phyloP scores from a whole-genome alignment of 2,113 vertebrate species.

The Progne subis region DNA sequence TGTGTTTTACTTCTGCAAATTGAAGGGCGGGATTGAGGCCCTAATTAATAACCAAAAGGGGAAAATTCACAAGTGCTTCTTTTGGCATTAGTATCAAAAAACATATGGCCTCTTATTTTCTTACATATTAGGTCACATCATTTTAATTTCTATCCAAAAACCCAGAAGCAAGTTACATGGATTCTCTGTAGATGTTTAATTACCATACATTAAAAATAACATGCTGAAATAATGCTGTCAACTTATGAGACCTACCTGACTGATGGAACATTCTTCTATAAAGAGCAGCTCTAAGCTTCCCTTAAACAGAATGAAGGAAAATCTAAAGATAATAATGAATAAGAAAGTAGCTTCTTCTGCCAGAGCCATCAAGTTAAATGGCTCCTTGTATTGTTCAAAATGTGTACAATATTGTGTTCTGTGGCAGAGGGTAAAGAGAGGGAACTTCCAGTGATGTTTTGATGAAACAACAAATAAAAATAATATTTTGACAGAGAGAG shows the following conservation, averaged over 20 bases:
- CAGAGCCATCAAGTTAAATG: slow-evolving; percentile 57
- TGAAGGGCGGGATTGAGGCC: neutral
- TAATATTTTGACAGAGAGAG: slow-evolving; percentile 65
- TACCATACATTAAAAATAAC: neutral
- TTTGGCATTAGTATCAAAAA: neutral
- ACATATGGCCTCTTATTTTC: neutral
- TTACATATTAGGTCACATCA: neutral
- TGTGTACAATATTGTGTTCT: slow-evolving; percentile 25
- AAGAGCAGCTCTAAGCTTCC: neutral
- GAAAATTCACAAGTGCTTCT: neutral
- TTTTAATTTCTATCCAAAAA: neutral
- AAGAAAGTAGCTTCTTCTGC: slow-evolving; percentile 51
- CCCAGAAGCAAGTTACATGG: neutral
- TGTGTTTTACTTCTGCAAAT: neutral
- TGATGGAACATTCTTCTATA: neutral
- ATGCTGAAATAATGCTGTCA: neutral
- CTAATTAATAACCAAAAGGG: neutral
- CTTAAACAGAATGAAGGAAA: slow-evolving; percentile 27
- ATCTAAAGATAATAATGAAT: slow-evolving; percentile 38
- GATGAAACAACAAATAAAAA: slow-evolving; percentile 69
- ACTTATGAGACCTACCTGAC: neutral
- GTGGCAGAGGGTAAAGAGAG: slow-evolving; percentile 61
- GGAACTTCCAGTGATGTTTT: slow-evolving; percentile 49
- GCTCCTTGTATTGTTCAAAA: slow-evolving; percentile 45
- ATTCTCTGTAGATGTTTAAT: neutral